These are phyloP conservation scores for Sinocyclocheilus rhinocerous DNA, from an alignment of 2,113 vertebrate genomes.

Conservation along the genomic window DNA sequence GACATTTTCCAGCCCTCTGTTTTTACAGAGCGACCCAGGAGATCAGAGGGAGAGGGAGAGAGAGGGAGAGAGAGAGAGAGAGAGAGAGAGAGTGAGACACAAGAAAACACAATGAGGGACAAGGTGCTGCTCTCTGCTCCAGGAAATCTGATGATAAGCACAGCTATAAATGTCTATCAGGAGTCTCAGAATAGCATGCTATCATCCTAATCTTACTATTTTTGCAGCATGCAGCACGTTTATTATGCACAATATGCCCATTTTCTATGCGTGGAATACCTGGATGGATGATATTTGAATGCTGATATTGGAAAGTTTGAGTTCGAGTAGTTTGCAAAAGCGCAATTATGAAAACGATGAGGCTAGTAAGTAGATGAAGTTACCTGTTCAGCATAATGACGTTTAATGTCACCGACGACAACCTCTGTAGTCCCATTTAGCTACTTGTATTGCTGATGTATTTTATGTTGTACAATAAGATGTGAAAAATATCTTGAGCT, in stretches of 20 bases:
- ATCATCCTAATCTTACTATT: neutral
- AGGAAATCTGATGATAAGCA: constrained; percentile 8
- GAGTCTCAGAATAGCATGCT: too few species aligned
- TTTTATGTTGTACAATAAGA: too few species aligned
- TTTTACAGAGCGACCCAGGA: constrained; percentile 60
- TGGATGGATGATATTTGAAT: neutral
- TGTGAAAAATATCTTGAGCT: too few species aligned
- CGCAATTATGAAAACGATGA: too few species aligned
- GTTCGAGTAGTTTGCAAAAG: too few species aligned
- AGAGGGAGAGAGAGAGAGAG: neutral
- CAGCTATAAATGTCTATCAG: neutral
- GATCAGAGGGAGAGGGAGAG: constrained; percentile 57
- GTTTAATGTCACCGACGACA: too few species aligned
- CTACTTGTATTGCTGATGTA: too few species aligned
- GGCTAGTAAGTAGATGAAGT: neutral
- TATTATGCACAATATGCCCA: neutral
- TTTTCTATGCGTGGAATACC: neutral
- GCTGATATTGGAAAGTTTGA: neutral
- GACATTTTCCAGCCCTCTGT: constrained; percentile 70
- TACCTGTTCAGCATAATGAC: too few species aligned
- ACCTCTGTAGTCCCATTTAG: too few species aligned
- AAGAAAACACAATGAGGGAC: neutral
- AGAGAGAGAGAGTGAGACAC: neutral
- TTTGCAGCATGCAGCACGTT: neutral
- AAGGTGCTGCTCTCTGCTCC: constrained; percentile 11